Evolutionary conservation across 1,140 invertebrate species (phyloP).

Genomic region (Papilio xuthus): DNA sequence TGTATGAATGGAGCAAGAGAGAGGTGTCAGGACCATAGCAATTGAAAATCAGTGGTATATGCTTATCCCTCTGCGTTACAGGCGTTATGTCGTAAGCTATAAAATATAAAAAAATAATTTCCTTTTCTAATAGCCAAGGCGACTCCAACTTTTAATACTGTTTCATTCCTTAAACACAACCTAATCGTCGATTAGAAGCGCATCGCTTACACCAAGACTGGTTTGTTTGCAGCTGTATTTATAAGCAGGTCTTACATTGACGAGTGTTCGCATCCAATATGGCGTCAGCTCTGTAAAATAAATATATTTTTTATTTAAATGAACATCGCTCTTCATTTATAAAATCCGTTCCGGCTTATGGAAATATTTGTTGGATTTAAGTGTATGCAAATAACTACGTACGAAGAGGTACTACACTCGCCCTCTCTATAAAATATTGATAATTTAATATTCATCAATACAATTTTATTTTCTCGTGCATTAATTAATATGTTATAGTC

Average conservation of each 20-base stretch:
- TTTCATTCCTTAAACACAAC: not conserved
- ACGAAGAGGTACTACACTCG: not conserved
- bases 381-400: slow-evolving; percentile 21
- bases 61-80: too few relatives aligned
- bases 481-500: not conserved
- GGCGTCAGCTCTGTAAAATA: not conserved
- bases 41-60: too few relatives aligned
- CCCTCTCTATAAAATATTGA: not conserved
- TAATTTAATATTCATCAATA: not conserved
- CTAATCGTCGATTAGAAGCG: slow-evolving; percentile 1
- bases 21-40: too few relatives aligned
- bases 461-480: not conserved
- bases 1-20: too few relatives aligned
- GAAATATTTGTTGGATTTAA: slow-evolving; percentile 25
- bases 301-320: slow-evolving; percentile 14
- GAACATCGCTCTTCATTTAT: slow-evolving; percentile 24
- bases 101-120: too few relatives aligned
- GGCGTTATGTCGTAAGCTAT: too few relatives aligned
- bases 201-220: not conserved
- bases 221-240: slow-evolving; percentile 9
- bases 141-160: too few relatives aligned
- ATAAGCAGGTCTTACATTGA: not conserved
- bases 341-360: slow-evolving; percentile 25
- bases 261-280: not conserved
- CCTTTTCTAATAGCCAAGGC: too few relatives aligned